Base-by-base conservation (phyloP, 2,113 vertebrate species). In the Nothobranchius kuhntae region DNA sequence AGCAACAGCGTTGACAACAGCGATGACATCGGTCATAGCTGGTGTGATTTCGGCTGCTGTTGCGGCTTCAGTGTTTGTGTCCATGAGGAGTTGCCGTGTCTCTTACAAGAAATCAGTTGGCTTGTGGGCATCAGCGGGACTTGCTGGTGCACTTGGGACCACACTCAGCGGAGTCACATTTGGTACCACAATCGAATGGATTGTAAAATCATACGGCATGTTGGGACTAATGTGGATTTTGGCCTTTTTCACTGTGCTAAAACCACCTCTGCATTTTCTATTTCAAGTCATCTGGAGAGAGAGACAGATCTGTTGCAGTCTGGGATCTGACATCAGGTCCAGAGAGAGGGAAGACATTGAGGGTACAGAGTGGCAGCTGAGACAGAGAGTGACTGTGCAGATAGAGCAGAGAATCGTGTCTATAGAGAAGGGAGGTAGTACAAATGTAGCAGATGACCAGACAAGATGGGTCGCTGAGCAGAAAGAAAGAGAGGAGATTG, bases 1-100 rank as follows among this genome's bases (percentile, higher is more conserved):
- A 56, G 82, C 90, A 1, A 87, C 88, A 3, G 86, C 90, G 0
- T 66, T 91, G 30, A 88, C 89, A 30, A 61, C 78, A 7, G 75
- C 86, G 0, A 88, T 90, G 83, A 88, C 87, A 3, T 80, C 90
- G 0, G 76, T 75, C 0, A 81, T 90, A 3, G 83, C 85, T 0
- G 91, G 91, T n/a, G 87, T 92, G 26, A 78, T 83, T 30, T 50
- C 88, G 13, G 88, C 90, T 4, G 81, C 88, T 6, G 68, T 26
- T 0, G 54, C 81, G 3, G 77, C 81, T 21, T 86, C 89, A 1
- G 9, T 86, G 21, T 81, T 88, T 9, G 62, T 89, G 14, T 63
- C 42, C 30, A 53, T 61, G 0, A 66, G 53, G 21, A 71, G 66
- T 30, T 75, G 80, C 11, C n/a, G 24, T 1, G 7, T 15, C 21